Evolutionary conservation across 1,140 invertebrate genomes (phyloP).

Genomic region (Rhizoglyphus robini): DNA sequence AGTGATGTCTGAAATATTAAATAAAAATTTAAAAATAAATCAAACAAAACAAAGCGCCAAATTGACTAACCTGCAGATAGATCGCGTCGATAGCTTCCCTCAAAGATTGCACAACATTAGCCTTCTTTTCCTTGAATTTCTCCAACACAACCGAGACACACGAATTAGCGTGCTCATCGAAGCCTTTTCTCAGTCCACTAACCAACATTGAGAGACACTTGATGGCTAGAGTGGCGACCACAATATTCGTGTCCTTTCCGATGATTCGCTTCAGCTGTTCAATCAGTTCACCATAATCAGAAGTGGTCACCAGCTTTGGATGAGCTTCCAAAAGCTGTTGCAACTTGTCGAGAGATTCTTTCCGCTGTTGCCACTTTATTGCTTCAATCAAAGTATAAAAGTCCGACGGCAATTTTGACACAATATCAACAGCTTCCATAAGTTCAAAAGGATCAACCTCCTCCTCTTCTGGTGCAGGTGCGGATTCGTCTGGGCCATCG

Average conservation of each 20-base stretch:
- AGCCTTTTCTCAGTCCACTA: slow-evolving; percentile 70
- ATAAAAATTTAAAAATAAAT: no score
- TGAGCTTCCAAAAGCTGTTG: slow-evolving; percentile 55
- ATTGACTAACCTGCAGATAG: no score
- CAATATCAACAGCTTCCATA: slow-evolving; percentile 76
- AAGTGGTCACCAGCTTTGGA: slow-evolving; percentile 65
- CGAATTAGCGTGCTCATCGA: slow-evolving; percentile 58
- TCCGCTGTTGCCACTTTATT: slow-evolving; percentile 95
- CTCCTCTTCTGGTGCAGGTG: no score
- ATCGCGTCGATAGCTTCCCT: slow-evolving; percentile 84
- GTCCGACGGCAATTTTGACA: slow-evolving; percentile 82
- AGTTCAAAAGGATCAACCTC: slow-evolving; percentile 83
- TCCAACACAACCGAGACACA: slow-evolving; percentile 68
- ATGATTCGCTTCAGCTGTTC: slow-evolving; percentile 71
- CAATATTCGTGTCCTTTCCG: slow-evolving; percentile 86
- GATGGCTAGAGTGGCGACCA: slow-evolving; percentile 70
- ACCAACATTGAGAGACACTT: slow-evolving; percentile 72
- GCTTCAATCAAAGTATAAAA: slow-evolving; percentile 80
- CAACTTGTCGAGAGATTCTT: slow-evolving; percentile 69
- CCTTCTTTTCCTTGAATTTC: slow-evolving; percentile 97
- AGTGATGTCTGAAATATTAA: slow-evolving; percentile 57
- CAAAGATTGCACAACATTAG: slow-evolving; percentile 66
- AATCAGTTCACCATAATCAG: slow-evolving; percentile 83
- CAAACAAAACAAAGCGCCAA: no score
- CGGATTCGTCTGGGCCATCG: neutral